Evolutionary conservation across 1,140 invertebrate genomes (phyloP).

Genomic region (Pseudoatta argentina): DNA sequence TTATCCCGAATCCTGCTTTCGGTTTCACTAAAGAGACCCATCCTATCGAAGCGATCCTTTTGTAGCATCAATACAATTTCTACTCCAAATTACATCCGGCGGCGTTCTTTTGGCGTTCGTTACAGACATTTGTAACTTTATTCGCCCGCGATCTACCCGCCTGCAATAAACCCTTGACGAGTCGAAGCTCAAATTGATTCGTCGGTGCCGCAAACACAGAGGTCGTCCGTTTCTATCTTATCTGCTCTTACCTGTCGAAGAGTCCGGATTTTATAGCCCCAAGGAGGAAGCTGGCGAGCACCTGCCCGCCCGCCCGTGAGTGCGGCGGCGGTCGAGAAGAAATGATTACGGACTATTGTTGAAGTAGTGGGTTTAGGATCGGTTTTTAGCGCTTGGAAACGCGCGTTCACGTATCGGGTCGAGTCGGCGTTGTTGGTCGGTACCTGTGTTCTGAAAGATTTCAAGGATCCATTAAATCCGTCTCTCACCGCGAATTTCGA

Average conservation of each 20-base stretch:
- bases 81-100: constrained; percentile 34
- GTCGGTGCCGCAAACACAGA: constrained; percentile 71
- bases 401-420: constrained; percentile 38
- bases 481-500: constrained; percentile 16
- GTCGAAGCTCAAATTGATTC: constrained; percentile 71
- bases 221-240: constrained; percentile 62
- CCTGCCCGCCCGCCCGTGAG: constrained; percentile 57
- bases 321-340: constrained; percentile 3
- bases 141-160: constrained; percentile 24
- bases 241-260: constrained; percentile 63
- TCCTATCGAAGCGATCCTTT: not conserved
- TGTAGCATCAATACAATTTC: not conserved
- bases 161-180: constrained; percentile 71
- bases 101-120: constrained; percentile 12
- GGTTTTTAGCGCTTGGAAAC: constrained; percentile 60
- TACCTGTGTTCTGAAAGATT: constrained; percentile 5
- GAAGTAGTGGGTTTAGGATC: constrained; percentile 71
- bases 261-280: constrained; percentile 65
- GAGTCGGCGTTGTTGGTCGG: constrained; percentile 26
- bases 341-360: constrained; percentile 74
- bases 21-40: not conserved
- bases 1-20: constrained; percentile 45
- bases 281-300: constrained; percentile 32
- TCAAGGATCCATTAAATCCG: not conserved
- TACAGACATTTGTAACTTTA: not conserved